Percentiles rank a stretch among this genome's conserved stretches.
Evolutionary conservation across 2,888 invertebrate species (phyloP).

Genomic region (Metopia argyrocephala): DNA sequence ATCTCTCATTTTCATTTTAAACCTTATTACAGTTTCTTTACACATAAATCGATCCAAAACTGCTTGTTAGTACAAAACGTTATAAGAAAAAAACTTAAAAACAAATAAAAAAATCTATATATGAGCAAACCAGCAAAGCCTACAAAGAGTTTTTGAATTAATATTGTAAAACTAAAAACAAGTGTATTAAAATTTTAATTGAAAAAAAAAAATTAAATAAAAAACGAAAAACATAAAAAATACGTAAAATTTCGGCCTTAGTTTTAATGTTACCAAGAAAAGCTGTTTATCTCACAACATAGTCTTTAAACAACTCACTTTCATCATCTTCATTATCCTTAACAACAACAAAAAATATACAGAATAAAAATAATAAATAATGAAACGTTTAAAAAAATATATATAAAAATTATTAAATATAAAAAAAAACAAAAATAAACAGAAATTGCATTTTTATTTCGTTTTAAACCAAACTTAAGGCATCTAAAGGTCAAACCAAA

Average conservation of each 20-base stretch:
- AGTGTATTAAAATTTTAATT: constrained; percentile 11
- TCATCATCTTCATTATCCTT: constrained; percentile 19
- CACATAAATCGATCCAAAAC: constrained; percentile 26
- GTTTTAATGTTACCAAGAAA: constrained; percentile 43
- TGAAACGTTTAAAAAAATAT: constrained; percentile 59
- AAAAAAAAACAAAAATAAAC: constrained; percentile 37
- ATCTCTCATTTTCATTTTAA: background rate
- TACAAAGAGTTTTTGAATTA: constrained; percentile 49
- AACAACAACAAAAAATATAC: constrained; percentile 57
- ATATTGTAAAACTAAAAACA: constrained; percentile 11
- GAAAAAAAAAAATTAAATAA: background rate
- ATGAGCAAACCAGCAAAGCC: constrained; percentile 2
- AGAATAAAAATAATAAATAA: constrained; percentile 59
- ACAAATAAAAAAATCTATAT: constrained; percentile 29
- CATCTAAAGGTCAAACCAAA: too few species aligned
- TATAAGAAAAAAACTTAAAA: constrained; percentile 19
- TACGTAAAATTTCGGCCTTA: constrained; percentile 65
- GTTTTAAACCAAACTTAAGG: background rate
- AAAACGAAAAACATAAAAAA: constrained; percentile 18
- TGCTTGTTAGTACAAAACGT: constrained; percentile 62
- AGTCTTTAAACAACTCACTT: constrained; percentile 3
- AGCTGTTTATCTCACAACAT: background rate
- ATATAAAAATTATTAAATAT: constrained; percentile 57
- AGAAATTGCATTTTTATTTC: constrained; percentile 44
- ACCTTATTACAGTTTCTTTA: constrained; percentile 35